Conservation (phyloP, 2,113 vertebrate genomes). For the Lepus europaeus region DNA sequence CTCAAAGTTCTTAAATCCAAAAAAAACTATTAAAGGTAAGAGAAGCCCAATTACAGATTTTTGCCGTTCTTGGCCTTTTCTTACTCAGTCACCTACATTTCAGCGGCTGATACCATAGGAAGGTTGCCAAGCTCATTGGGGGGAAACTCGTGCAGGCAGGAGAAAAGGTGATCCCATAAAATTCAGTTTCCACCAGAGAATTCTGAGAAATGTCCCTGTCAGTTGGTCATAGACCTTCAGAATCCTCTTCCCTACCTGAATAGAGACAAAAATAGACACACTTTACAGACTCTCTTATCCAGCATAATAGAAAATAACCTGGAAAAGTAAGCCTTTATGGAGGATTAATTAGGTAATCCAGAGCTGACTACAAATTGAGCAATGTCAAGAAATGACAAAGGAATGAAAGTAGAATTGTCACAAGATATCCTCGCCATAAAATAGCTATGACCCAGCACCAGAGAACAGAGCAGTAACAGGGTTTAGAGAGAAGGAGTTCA, state of each 20-base stretch:
- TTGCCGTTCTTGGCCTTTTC: background rate
- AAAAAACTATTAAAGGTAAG: slow-evolving; percentile 50
- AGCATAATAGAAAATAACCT: slow-evolving; percentile 30
- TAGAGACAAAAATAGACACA: background rate
- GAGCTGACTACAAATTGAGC: background rate
- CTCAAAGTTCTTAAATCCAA: slow-evolving; percentile 30
- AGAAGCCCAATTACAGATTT: slow-evolving; percentile 37
- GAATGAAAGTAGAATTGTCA: background rate
- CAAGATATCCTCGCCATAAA: slow-evolving; percentile 21
- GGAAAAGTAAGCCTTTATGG: background rate
- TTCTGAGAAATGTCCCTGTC: background rate
- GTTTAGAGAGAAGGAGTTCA: background rate
- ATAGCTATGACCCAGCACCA: background rate
- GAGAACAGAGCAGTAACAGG: background rate
- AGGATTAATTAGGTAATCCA: background rate
- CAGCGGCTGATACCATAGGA: background rate
- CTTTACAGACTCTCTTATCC: background rate
- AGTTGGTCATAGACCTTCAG: background rate
- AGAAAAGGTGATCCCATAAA: slow-evolving; percentile 29
- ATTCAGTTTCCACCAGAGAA: slow-evolving; percentile 20
- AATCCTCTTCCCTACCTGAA: background rate
- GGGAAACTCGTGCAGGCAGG: background rate
- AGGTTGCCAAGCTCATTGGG: background rate
- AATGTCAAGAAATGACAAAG: slow-evolving; percentile 46
- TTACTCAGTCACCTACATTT: background rate